Conservation (phyloP, 2,797 vertebrate species). For the Danio aesculapii region DNA sequence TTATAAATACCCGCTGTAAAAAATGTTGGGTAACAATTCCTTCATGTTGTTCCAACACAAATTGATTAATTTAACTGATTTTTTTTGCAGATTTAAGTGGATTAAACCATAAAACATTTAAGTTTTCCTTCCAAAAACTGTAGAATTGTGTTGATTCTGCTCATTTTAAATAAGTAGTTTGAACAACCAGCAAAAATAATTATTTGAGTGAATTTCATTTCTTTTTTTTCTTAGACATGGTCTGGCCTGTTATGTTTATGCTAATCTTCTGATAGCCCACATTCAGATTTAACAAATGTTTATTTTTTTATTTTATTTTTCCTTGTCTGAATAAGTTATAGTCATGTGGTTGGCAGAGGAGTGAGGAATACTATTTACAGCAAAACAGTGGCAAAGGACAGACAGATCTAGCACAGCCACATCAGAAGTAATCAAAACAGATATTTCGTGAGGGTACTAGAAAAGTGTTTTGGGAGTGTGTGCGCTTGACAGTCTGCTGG, state of each 20-base stretch:
- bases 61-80: too few species aligned
- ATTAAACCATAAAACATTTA: too few species aligned
- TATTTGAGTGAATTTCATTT: too few species aligned
- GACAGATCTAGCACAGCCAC: conserved; percentile 41
- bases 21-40: too few species aligned
- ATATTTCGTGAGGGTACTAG: conserved; percentile 15
- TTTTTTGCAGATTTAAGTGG: too few species aligned
- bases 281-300: neutral
- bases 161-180: too few species aligned
- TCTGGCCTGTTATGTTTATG: neutral
- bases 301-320: neutral
- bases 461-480: conserved; percentile 30
- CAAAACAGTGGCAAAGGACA: conserved; percentile 17
- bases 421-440: conserved; percentile 28
- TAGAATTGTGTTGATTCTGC: too few species aligned
- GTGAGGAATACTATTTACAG: conserved; percentile 1
- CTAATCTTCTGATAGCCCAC: neutral
- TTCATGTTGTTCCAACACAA: too few species aligned
- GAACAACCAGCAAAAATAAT: too few species aligned
- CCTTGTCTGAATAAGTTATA: neutral
- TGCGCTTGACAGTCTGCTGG: conserved; percentile 1
- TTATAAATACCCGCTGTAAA: too few species aligned
- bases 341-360: conserved; percentile 3
- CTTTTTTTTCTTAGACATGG: too few species aligned
- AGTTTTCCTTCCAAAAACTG: too few species aligned